Conservation (phyloP, 2,797 vertebrate genomes). For the Propithecus deckenii region DNA sequence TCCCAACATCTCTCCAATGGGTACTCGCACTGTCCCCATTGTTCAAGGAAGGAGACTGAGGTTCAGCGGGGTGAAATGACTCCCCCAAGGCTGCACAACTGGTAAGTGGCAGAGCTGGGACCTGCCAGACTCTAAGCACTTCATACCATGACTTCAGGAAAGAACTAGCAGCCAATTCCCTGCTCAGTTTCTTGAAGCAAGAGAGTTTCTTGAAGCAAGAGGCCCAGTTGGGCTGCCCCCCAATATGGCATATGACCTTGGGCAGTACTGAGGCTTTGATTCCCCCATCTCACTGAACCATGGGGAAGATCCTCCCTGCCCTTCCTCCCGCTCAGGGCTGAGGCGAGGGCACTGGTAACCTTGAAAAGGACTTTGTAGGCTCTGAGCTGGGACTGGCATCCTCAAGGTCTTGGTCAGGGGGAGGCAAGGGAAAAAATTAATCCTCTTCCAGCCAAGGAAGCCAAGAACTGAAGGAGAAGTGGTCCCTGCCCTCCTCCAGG, state of each 20-base stretch:
- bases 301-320: not conserved
- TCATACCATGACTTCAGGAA: not conserved
- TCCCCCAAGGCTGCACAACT: not conserved
- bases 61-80: not conserved
- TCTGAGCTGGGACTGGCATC: not conserved
- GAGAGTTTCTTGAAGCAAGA: too few species aligned
- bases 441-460: not conserved
- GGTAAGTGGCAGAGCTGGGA: not conserved
- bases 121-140: not conserved
- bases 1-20: not conserved
- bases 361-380: slow-evolving; percentile 17
- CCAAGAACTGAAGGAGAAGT: not conserved
- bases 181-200: not conserved
- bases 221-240: not conserved
- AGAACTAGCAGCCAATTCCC: not conserved
- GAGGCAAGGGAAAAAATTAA: not conserved
- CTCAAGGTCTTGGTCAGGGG: not conserved
- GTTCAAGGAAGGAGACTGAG: not conserved
- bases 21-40: not conserved
- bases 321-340: too few species aligned
- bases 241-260: not conserved
- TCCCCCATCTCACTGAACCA: not conserved
- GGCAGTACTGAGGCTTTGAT: too few species aligned
- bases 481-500: not conserved
- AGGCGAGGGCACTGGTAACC: not conserved